phyloP scores from a whole-genome alignment of 2,888 invertebrate genomes.

The Serripes groenlandicus region DNA sequence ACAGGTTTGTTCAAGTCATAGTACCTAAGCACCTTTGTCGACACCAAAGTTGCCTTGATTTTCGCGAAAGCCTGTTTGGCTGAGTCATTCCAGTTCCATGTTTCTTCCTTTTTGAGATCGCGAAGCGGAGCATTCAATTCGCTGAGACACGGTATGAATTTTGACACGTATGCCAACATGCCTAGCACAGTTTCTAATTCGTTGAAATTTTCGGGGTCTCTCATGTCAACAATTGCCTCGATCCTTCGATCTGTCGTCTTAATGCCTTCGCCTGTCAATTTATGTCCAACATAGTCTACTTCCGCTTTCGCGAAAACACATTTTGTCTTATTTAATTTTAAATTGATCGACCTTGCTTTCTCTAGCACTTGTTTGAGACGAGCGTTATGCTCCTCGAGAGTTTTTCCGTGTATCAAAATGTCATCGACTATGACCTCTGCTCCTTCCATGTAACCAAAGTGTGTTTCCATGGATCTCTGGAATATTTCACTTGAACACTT shows the following conservation, averaged over 20 bases:
- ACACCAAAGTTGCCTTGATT: conserved; percentile 47
- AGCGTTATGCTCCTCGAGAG: neutral
- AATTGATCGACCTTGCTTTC: conserved; percentile 28
- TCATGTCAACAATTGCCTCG: conserved; percentile 31
- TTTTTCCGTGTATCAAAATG: neutral
- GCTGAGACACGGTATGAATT: conserved; percentile 32
- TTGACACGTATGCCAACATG: conserved; percentile 42
- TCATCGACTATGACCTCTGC: conserved; percentile 18
- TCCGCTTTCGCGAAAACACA: conserved; percentile 36
- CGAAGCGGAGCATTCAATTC: conserved; percentile 35
- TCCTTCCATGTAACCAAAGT: conserved; percentile 13
- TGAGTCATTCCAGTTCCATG: conserved; percentile 20
- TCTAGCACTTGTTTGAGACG: conserved; percentile 37
- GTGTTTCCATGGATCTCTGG: conserved; percentile 22
- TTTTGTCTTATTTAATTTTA: conserved; percentile 54
- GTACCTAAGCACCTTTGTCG: conserved; percentile 58
- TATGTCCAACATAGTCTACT: conserved; percentile 59
- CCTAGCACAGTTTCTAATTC: conserved; percentile 46
- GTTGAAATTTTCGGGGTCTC: conserved; percentile 23
- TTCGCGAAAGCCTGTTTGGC: conserved; percentile 49
- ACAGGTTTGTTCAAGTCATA: conserved; percentile 39
- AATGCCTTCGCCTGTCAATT: conserved; percentile 35
- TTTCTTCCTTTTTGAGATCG: conserved; percentile 30
- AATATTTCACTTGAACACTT: conserved; percentile 53
- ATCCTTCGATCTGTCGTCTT: conserved; percentile 37